These are phyloP conservation scores for Cyclophora albipunctata DNA, from an alignment of 2,888 invertebrate species.

Conservation along the genomic window DNA sequence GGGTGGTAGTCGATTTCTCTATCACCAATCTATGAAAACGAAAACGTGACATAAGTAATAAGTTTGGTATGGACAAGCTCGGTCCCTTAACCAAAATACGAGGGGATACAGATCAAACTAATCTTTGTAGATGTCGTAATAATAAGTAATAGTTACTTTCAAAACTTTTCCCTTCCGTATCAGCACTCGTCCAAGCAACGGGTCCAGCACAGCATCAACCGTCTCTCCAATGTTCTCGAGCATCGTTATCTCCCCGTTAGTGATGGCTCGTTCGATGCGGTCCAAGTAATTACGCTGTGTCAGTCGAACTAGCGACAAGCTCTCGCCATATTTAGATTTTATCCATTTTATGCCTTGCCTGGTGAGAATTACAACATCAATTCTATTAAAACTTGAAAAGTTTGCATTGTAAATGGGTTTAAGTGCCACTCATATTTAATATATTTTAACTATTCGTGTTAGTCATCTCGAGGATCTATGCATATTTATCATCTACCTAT, in stretches of 20 bases:
- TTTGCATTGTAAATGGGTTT: not conserved
- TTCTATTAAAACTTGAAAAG: not conserved
- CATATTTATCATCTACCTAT: not conserved
- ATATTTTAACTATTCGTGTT: not conserved
- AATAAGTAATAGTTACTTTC: constrained; percentile 44
- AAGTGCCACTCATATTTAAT: not conserved
- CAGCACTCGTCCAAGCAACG: constrained; percentile 88
- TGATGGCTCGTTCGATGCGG: constrained; percentile 83
- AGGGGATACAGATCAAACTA: no score
- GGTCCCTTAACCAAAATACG: not conserved
- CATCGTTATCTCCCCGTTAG: constrained; percentile 84
- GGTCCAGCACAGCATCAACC: constrained; percentile 93
- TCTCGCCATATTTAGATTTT: constrained; percentile 86
- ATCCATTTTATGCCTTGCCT: constrained; percentile 96
- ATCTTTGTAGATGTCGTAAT: no score
- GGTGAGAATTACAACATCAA: not conserved
- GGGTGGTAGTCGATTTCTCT: constrained; percentile 92
- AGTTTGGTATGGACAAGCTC: no score
- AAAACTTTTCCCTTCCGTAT: constrained; percentile 89
- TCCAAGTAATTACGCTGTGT: constrained; percentile 90
- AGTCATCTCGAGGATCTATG: not conserved
- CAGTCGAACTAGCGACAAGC: constrained; percentile 83
- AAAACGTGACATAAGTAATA: not conserved
- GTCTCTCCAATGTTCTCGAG: constrained; percentile 93
- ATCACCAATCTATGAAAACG: constrained; percentile 85